Evolutionary conservation across 2,113 vertebrate species (phyloP), one percentile per base, ranked within the genome.

Genomic region (Pedetes capensis): DNA sequence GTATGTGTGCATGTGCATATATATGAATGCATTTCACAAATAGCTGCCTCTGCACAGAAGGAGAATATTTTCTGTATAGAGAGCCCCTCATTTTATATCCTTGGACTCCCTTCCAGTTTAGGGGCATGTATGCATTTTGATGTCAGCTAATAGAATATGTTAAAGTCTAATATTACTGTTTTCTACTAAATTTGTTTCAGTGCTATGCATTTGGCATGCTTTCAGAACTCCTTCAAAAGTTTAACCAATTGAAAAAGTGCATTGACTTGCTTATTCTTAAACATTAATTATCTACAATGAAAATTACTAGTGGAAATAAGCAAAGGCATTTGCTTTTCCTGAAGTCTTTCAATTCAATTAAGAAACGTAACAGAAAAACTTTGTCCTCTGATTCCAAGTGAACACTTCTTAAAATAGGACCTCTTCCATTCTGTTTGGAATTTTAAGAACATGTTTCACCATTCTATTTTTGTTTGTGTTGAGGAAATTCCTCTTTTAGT

Each of bases 181-280:
- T 89, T 51, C 37, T 79, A 89, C 32, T 61, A 87, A 44, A 9
- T 83, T 87, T 61, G 6, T 81, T 93, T 78, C 27, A 57, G 7
- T 2, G 2, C 23, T 68, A 18, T 27, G 6, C 69, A 39, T 86
- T 51, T 93, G 32, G 5, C 22, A 39, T 4, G 42, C 10, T 75
- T 95, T 82, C n/a, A 91, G 37, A 89, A 79, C 10, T 37, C 13
- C 20, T 87, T 87, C 13, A 20, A 63, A 78, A 72, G 59, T 66
- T 76, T 78, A 71, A 49, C 5, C 42, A 75, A 39, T 27, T 88
- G 2, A 63, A 91, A 85, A 69, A 27, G 55, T 57, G 0, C 6
- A 68, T 39, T 76, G 6, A 55, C 6, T 81, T 75, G 6, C 64
- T 47, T n/a, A 53, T 83, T 83, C 0, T 6, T 86, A 69, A 85